phyloP scores from a whole-genome alignment of 2,888 invertebrate genomes.

The Eutolmus rufibarbis region DNA sequence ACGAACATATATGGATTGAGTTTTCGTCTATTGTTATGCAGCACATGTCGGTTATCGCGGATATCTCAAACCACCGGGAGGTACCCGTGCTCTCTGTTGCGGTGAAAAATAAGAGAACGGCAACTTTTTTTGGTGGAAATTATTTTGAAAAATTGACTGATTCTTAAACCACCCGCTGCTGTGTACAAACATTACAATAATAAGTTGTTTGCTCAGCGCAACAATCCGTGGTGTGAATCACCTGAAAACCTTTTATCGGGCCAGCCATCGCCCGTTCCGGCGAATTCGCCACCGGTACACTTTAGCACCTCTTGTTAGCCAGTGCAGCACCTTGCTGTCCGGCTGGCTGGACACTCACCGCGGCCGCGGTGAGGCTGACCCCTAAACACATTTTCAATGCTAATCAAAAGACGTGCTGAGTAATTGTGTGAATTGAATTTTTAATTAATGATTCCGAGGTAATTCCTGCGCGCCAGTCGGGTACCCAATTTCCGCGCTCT shows the following conservation, averaged over 20 bases:
- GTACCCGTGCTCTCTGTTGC: neutral
- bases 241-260: constrained; percentile 17
- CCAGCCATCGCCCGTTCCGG: constrained; percentile 21
- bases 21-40: neutral
- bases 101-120: neutral
- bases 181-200: constrained; percentile 20
- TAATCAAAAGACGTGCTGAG: constrained; percentile 42
- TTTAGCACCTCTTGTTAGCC: constrained; percentile 26
- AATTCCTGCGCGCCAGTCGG: neutral
- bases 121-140: neutral
- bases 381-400: constrained; percentile 47
- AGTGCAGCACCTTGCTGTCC: neutral
- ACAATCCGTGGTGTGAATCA: constrained; percentile 25
- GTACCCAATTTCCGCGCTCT: constrained; percentile 15
- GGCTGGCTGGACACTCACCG: neutral
- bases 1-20: neutral
- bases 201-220: constrained; percentile 27
- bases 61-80: neutral
- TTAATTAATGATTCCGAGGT: constrained; percentile 35
- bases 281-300: constrained; percentile 34
- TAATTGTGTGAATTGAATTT: constrained; percentile 42
- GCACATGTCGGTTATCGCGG: neutral
- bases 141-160: neutral
- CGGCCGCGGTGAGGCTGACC: constrained; percentile 33
- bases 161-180: constrained; percentile 6